These are phyloP conservation scores for Anaspis maculata DNA, from an alignment of 2,888 invertebrate species.

Conservation along the genomic window DNA sequence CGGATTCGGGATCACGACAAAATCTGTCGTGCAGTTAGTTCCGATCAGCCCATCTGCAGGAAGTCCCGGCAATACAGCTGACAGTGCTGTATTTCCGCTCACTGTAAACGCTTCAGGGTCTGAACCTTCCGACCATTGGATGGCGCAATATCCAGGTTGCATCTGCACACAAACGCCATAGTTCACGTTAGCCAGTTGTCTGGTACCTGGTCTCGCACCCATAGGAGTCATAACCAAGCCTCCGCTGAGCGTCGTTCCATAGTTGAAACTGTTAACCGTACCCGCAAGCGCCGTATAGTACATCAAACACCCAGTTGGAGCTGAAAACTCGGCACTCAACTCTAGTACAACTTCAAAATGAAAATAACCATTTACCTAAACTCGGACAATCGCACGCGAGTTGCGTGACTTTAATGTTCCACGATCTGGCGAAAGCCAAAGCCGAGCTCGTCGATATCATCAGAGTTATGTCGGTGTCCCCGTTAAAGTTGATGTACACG, in stretches of 20 bases:
- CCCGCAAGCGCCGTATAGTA: slow-evolving; percentile 57
- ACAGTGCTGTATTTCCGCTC: slow-evolving; percentile 59
- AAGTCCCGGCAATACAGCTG: slow-evolving; percentile 49
- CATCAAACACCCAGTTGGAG: slow-evolving; percentile 71
- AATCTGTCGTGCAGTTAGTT: slow-evolving; percentile 59
- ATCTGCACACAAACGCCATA: slow-evolving; percentile 73
- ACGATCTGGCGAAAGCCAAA: slow-evolving; percentile 55
- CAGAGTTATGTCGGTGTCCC: slow-evolving; percentile 57
- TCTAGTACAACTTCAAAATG: not conserved
- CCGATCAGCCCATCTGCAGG: slow-evolving; percentile 51
- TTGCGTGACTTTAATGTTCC: slow-evolving; percentile 69
- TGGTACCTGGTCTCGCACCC: slow-evolving; percentile 46
- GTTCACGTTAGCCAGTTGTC: slow-evolving; percentile 62
- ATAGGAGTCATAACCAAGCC: slow-evolving; percentile 13
- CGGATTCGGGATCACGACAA: slow-evolving; percentile 67
- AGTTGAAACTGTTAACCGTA: slow-evolving; percentile 68
- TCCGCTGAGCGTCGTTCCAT: slow-evolving; percentile 48
- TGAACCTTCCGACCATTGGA: slow-evolving; percentile 51
- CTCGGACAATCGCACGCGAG: slow-evolving; percentile 63
- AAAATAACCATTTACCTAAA: slow-evolving; percentile 53
- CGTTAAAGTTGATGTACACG: slow-evolving; percentile 67
- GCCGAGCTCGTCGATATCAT: slow-evolving; percentile 55
- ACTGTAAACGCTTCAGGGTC: slow-evolving; percentile 62
- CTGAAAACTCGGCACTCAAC: slow-evolving; percentile 40
- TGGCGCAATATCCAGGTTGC: slow-evolving; percentile 64